phyloP scores from a whole-genome alignment of 2,113 vertebrate species.

The Laticauda laticaudata region DNA sequence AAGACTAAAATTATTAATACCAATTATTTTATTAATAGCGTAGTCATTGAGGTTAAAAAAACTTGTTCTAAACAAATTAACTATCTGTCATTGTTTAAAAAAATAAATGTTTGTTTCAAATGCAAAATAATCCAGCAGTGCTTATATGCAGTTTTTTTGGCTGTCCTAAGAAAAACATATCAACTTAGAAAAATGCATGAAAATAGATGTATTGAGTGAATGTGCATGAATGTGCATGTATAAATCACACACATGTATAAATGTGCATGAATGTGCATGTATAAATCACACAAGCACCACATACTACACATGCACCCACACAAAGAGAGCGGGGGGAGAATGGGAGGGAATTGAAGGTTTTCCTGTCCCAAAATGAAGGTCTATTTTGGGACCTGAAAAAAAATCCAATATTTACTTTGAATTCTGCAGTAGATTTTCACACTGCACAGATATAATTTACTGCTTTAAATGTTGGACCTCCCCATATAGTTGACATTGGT shows the following conservation, averaged over 20 bases:
- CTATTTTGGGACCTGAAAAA: neutral
- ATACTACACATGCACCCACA: no score
- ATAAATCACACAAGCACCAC: neutral
- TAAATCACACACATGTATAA: neutral
- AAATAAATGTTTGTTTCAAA: neutral
- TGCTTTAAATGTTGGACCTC: neutral
- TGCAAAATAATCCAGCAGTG: neutral
- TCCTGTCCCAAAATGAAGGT: neutral
- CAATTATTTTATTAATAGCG: neutral
- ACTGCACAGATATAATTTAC: no score
- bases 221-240: neutral
- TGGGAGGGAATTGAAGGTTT: neutral
- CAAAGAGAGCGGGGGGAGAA: no score
- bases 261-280: neutral
- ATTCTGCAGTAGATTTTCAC: neutral
- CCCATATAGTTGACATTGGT: slow-evolving; percentile 2
- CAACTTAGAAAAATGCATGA: neutral
- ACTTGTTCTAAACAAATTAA: neutral
- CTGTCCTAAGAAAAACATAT: neutral
- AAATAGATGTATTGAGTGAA: neutral
- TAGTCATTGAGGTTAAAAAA: neutral
- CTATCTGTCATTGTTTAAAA: neutral
- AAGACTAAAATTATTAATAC: neutral
- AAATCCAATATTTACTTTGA: neutral
- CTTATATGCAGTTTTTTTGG: neutral